These are phyloP conservation scores for Potorous gilbertii DNA, from an alignment of 2,797 vertebrate species.

Conservation along the genomic window DNA sequence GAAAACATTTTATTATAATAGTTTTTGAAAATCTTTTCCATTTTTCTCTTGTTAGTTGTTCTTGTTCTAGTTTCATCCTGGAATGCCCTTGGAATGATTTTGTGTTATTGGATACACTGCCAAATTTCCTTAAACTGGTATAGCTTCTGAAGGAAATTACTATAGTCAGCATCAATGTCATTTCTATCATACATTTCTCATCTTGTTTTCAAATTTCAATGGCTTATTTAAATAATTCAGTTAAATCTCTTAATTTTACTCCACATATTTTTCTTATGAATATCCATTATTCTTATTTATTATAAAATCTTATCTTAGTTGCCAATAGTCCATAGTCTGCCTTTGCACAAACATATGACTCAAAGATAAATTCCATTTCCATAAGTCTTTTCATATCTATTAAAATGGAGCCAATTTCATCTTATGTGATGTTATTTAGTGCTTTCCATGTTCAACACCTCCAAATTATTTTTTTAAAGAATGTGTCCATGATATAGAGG, in stretches of 20 bases:
- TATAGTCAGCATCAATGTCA: no score
- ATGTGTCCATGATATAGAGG: background rate
- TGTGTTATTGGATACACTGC: no score
- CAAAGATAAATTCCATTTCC: background rate
- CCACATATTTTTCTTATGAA: background rate
- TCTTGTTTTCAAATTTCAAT: background rate
- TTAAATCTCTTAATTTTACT: background rate
- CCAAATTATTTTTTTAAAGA: background rate
- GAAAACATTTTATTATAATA: no score
- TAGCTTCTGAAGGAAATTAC: no score
- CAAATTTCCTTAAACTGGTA: no score
- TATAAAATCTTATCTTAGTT: background rate
- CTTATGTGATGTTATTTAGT: background rate
- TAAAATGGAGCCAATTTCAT: background rate
- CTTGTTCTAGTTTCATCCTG: no score
- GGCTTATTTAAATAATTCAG: background rate
- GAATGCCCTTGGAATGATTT: no score
- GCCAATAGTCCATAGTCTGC: background rate
- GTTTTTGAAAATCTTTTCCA: no score
- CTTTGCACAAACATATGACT: background rate
- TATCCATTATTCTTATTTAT: no score
- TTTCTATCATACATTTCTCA: background rate
- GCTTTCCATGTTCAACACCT: background rate
- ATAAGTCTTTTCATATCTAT: background rate
- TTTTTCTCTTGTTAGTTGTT: no score